phyloP scores from a whole-genome alignment of 2,113 vertebrate genomes.

The Urocynchramus pylzowi region DNA sequence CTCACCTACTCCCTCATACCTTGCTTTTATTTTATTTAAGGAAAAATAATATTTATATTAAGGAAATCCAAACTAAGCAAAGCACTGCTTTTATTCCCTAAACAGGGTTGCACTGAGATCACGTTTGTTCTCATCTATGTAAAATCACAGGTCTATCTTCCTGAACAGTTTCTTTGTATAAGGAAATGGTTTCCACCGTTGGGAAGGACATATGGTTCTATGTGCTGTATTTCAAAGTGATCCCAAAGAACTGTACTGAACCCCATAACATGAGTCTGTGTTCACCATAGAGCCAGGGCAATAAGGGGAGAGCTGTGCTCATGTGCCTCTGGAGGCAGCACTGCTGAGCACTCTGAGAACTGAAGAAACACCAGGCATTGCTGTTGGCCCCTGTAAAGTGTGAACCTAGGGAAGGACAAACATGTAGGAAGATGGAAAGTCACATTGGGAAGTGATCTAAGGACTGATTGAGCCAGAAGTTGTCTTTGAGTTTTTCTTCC shows the following conservation, averaged over 20 bases:
- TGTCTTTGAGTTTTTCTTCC: conserved; percentile 28
- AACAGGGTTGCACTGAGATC: neutral
- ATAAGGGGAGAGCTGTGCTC: neutral
- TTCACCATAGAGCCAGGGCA: neutral
- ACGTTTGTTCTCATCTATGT: neutral
- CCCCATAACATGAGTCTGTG: neutral
- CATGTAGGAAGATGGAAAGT: neutral
- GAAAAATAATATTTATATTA: neutral
- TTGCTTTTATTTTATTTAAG: neutral
- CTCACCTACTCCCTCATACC: neutral
- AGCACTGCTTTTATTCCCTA: neutral
- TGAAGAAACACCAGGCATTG: neutral
- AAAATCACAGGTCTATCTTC: neutral
- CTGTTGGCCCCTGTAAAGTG: neutral
- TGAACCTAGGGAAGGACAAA: neutral
- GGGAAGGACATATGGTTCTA: neutral
- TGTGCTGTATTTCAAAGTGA: neutral
- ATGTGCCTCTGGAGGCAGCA: neutral
- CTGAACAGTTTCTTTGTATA: neutral
- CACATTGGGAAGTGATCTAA: neutral
- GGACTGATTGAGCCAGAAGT: neutral
- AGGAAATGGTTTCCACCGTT: neutral
- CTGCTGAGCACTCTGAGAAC: neutral
- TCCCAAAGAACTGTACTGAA: neutral
- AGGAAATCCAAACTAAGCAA: neutral